Percentiles rank a stretch among this genome's conserved stretches.
phyloP scores from a whole-genome alignment of 1,140 invertebrate genomes.

The Ostrea denselamellosa region DNA sequence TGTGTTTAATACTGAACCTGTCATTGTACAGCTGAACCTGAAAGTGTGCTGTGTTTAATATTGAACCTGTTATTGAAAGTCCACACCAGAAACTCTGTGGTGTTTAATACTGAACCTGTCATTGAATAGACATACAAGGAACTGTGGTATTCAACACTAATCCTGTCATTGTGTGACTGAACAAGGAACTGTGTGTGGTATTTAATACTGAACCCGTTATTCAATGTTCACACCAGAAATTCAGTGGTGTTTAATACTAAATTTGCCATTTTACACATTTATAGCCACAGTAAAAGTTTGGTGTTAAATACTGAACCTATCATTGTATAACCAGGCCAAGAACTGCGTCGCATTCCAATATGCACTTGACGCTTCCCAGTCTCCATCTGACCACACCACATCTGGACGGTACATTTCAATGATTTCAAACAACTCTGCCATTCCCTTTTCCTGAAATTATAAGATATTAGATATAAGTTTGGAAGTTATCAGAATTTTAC shows the following conservation, averaged over 20 bases:
- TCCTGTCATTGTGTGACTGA: neutral
- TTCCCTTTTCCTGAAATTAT: conserved; percentile 73
- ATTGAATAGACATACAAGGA: no score
- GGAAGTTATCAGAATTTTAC: neutral
- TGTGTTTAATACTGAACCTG: neutral
- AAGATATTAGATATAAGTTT: neutral
- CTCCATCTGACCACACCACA: conserved; percentile 95
- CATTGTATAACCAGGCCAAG: conserved; percentile 96
- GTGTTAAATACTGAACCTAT: conserved; percentile 82
- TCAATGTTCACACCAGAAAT: neutral
- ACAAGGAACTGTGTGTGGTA: neutral
- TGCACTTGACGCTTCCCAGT: conserved; percentile 72
- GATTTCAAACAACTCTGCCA: conserved; percentile 82
- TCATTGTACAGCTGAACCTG: neutral
- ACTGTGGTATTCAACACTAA: neutral
- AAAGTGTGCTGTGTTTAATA: neutral
- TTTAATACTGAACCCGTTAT: neutral
- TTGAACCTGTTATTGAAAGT: neutral
- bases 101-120: conserved; percentile 79
- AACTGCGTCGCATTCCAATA: conserved; percentile 86
- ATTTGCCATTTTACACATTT: neutral
- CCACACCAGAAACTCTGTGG: conserved; percentile 87
- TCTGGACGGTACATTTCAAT: conserved; percentile 90
- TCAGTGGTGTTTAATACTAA: neutral
- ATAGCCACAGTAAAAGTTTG: neutral